Evolutionary conservation across 2,113 vertebrate species (phyloP).

Genomic region (Paradoxurus hermaphroditus): DNA sequence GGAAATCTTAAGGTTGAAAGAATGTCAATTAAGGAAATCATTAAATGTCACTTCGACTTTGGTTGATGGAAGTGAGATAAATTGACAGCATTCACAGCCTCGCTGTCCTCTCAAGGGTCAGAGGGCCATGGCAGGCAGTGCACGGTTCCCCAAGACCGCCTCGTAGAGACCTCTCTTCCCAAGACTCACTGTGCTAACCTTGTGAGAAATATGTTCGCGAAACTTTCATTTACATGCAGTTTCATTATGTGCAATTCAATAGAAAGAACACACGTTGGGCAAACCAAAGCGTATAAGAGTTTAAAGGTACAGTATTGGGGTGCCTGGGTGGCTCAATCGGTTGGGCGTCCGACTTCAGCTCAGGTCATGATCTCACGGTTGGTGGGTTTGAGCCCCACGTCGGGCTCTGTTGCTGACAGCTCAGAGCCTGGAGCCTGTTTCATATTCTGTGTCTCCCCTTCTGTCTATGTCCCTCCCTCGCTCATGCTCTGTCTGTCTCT

Average conservation of each 20-base stretch:
- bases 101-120: background rate
- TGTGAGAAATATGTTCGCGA: background rate
- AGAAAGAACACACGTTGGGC: background rate
- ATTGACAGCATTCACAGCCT: background rate
- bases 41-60: background rate
- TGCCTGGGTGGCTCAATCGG: too few species aligned
- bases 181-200: background rate
- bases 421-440: too few species aligned
- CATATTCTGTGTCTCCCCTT: too few species aligned
- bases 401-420: too few species aligned
- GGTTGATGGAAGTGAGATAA: background rate
- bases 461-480: too few species aligned
- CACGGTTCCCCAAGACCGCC: too few species aligned
- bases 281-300: background rate
- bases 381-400: too few species aligned
- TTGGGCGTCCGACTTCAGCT: too few species aligned
- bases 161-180: background rate
- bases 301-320: background rate
- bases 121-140: accelerated
- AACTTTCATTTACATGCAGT: background rate
- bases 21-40: background rate
- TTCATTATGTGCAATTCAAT: background rate
- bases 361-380: too few species aligned
- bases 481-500: too few species aligned
- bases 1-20: slow-evolving; percentile 52